Conservation (phyloP, 35 echinoderm and acorn worm species). For the Heliocidaris erythrogramma region DNA sequence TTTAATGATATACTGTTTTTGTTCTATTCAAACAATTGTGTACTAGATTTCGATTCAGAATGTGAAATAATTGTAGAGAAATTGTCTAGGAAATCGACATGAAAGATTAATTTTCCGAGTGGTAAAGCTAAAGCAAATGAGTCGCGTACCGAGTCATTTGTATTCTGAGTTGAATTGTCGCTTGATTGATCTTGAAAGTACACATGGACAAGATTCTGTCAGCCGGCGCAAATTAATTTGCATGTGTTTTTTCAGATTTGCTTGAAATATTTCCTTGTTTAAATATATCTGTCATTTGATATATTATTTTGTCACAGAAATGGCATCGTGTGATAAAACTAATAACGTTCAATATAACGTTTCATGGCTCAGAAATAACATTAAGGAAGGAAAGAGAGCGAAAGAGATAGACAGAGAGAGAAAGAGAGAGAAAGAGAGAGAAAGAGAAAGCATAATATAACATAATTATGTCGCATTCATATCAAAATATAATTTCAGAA, state of each 20-base stretch:
- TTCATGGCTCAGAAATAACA: background rate
- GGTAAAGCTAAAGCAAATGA: background rate
- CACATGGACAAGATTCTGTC: background rate
- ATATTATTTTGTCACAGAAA: background rate
- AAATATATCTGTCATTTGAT: background rate
- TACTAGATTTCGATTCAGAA: too few relatives aligned
- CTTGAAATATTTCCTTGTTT: background rate
- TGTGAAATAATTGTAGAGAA: too few relatives aligned
- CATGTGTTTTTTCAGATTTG: background rate
- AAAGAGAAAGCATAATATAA: background rate
- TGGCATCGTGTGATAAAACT: background rate
- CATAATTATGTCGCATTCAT: too few relatives aligned
- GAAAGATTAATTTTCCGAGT: too few relatives aligned
- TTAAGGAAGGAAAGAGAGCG: too few relatives aligned
- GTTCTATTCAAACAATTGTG: too few relatives aligned
- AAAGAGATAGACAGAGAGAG: background rate
- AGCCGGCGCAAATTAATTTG: background rate
- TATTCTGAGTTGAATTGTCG: background rate
- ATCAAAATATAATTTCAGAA: too few relatives aligned
- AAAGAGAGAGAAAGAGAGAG: background rate
- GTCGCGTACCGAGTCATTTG: background rate
- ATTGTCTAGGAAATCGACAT: too few relatives aligned
- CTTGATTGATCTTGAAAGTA: background rate
- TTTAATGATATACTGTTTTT: too few relatives aligned
- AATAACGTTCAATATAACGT: background rate